Evolutionary conservation across 2,113 vertebrate species (phyloP).

Genomic region (Rhagologus leucostigma): DNA sequence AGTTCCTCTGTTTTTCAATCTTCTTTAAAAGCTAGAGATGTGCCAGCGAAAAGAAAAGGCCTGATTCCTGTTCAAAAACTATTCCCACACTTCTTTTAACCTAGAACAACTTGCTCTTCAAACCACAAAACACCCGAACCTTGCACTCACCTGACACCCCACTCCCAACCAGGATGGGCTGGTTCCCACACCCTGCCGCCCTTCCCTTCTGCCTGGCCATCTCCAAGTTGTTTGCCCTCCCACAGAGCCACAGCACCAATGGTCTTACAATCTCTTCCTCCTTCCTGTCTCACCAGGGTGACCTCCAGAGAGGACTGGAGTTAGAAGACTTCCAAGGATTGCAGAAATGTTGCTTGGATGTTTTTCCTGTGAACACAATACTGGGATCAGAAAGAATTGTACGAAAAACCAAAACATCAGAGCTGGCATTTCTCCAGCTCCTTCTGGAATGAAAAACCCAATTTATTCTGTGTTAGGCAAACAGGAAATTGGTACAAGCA

Average conservation of each 20-base stretch:
- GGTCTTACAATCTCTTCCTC: not conserved
- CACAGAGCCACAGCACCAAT: not conserved
- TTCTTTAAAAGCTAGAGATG: not conserved
- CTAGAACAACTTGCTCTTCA: not conserved
- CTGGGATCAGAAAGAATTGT: not conserved
- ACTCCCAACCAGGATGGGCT: accelerated
- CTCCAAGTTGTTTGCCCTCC: not conserved
- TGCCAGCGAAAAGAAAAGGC: not conserved
- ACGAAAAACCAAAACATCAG: not conserved
- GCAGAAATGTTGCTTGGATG: not conserved
- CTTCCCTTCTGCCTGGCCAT: not conserved
- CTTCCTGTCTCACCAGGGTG: not conserved
- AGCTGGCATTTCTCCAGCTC: not conserved
- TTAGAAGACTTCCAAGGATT: not conserved
- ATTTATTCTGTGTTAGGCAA: not conserved
- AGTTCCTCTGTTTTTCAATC: not conserved
- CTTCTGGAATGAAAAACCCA: not conserved
- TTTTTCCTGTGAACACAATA: not conserved
- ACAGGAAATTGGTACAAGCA: not conserved
- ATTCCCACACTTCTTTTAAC: not conserved
- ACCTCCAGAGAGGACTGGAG: not conserved
- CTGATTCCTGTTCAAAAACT: not conserved
- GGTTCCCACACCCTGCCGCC: not conserved
- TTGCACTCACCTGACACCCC: not conserved
- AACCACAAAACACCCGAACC: not conserved